phyloP scores from a whole-genome alignment of 30 jellyfish, hydroid and myxozoan species.

The Rhopilema esculentum region DNA sequence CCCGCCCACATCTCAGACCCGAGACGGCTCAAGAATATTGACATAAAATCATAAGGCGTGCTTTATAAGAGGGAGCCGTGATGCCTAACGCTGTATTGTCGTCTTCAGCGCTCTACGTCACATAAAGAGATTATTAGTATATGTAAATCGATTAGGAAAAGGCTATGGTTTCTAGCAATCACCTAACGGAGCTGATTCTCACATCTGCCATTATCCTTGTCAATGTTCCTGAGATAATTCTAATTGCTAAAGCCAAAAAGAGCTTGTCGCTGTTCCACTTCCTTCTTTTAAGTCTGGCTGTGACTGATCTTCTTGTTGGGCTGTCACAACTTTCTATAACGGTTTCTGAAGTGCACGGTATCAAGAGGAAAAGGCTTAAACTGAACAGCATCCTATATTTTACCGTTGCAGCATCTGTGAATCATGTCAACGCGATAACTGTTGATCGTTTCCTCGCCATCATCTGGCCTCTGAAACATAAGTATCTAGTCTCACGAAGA shows the following conservation, averaged over 20 bases:
- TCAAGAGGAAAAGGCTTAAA: neutral
- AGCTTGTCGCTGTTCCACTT: neutral
- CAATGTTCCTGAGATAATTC: neutral
- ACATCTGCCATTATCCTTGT: neutral
- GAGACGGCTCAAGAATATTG: too few species aligned
- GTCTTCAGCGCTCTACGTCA: too few species aligned
- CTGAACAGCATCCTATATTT: neutral
- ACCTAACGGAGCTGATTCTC: too few species aligned
- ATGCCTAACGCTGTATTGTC: too few species aligned
- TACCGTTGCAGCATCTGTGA: neutral
- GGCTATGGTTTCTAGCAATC: neutral
- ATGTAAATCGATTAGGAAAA: too few species aligned
- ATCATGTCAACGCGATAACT: neutral
- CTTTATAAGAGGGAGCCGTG: too few species aligned
- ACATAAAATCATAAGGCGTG: too few species aligned
- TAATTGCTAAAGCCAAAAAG: neutral
- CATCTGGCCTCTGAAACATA: neutral
- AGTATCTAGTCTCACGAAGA: neutral
- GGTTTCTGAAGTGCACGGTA: neutral
- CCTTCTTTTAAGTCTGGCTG: constrained; percentile 14
- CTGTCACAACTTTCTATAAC: neutral
- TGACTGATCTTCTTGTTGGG: neutral
- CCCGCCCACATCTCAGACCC: too few species aligned
- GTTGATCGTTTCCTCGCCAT: neutral
- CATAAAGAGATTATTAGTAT: too few species aligned